phyloP scores from a whole-genome alignment of 1,140 invertebrate genomes.

The Diorhabda elongata region DNA sequence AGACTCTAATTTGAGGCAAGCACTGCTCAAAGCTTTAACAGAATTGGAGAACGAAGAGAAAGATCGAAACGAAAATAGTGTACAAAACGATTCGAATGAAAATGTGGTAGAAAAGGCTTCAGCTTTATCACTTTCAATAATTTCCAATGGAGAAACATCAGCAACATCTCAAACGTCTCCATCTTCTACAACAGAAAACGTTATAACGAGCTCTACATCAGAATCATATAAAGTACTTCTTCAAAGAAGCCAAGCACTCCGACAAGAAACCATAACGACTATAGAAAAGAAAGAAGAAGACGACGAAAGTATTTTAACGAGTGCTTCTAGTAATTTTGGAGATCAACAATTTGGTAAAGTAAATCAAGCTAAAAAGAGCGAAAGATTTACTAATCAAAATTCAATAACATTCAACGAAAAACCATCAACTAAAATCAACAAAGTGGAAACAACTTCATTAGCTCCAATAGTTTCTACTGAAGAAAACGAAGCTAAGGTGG shows the following conservation, averaged over 20 bases:
- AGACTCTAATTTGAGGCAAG: slow-evolving; percentile 38
- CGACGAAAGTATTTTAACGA: slow-evolving; percentile 36
- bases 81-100: slow-evolving; percentile 20
- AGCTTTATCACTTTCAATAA: slow-evolving; percentile 34
- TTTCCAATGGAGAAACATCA: slow-evolving; percentile 16
- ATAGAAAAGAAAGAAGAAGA: slow-evolving; percentile 25
- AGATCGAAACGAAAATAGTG: slow-evolving; percentile 2
- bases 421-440: slow-evolving; percentile 1
- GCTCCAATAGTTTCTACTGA: slow-evolving; percentile 56
- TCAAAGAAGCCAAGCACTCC: slow-evolving; percentile 38
- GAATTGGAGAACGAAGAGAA: slow-evolving; percentile 43
- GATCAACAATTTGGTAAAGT: neutral
- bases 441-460: slow-evolving; percentile 46
- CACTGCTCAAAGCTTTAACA: slow-evolving; percentile 39
- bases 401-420: neutral
- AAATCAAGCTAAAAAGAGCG: neutral
- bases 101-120: slow-evolving; percentile 35
- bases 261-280: slow-evolving; percentile 32
- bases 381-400: neutral
- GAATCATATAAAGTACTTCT: slow-evolving; percentile 30
- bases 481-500: slow-evolving; percentile 61
- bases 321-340: slow-evolving; percentile 33
- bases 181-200: neutral
- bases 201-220: neutral
- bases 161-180: neutral